Conservation (phyloP, 2,113 vertebrate species). For the Steatornis caripensis region DNA sequence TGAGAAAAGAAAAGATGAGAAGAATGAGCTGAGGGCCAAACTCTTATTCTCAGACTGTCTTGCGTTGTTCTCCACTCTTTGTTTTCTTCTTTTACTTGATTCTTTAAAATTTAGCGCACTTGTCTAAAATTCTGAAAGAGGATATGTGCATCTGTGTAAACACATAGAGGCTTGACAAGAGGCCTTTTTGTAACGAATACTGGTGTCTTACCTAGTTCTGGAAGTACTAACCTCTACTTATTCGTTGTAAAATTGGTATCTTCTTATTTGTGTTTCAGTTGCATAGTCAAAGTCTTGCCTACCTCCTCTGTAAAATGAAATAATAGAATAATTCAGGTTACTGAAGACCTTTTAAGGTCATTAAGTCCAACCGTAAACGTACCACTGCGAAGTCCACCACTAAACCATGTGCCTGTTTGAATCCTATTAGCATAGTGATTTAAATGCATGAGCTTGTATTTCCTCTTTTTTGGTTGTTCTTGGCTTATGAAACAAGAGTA, state of each 20-base stretch:
- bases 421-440: not conserved
- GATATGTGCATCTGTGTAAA: not conserved
- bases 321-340: not conserved
- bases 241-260: not conserved
- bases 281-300: not conserved
- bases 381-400: not conserved
- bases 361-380: not conserved
- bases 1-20: not conserved
- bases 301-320: not conserved
- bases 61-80: not conserved
- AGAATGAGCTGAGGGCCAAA: not conserved
- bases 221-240: not conserved
- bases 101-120: not conserved
- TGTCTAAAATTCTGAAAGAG: not conserved
- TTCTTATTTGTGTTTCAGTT: not conserved
- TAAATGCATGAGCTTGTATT: not conserved
- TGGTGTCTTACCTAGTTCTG: not conserved
- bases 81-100: not conserved
- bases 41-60: not conserved
- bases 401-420: not conserved
- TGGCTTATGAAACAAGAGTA: not conserved
- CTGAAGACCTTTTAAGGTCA: not conserved
- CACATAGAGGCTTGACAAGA: not conserved
- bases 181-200: not conserved
- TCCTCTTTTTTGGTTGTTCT: not conserved